Evolutionary conservation across 2,797 vertebrate species (phyloP), one percentile per base, ranked within the genome.

Genomic region (Phataginus tricuspis): DNA sequence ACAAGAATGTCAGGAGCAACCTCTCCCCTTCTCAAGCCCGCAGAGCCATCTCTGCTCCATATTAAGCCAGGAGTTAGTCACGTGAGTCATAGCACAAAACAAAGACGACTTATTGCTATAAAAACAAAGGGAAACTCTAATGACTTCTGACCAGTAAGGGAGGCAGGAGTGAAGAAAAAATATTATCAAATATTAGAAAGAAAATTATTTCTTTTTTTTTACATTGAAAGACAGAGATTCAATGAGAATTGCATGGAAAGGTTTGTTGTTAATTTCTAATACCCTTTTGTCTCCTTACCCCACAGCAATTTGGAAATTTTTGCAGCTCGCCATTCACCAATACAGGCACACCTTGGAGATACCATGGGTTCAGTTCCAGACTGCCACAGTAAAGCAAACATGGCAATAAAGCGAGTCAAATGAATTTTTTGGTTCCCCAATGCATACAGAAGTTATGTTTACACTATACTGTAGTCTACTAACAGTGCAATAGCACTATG

Each of bases 121-220:
- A 79, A 92, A 97, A 25, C 31, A 37, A 72, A 74, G 14, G 23
- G 75, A 94, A 88, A 55, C 29, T 84, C 69, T 69, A 71, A 78
- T 63, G 86, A 72, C 53, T 51, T 71, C 45, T 15, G 18, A 69
- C 19, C 63, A 90, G 19, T 59, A 31, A 64, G 21, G 19, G 23
- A 91, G 7, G 51, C 21, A 63, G 7, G 19, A 64, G 49, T 31
- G 12, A 92, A 90, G 39, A 37, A 59, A 66, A 77, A 37, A 12
- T 23, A 90, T 45, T 23, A 64, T 7, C 15, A 86, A 68, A 59
- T 66, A 6, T 69, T 77, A 79, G 11, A 78, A 86, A 95, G 14
- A 29, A 85, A 85, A 68, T 55, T 37, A 71, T 37, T 66, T 53
- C 7, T 19, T 55, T 45, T 64, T 79, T 88, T 78, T 68, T 18